Evolutionary conservation across 2,888 invertebrate species (phyloP).

Genomic region (Melipona beecheii): DNA sequence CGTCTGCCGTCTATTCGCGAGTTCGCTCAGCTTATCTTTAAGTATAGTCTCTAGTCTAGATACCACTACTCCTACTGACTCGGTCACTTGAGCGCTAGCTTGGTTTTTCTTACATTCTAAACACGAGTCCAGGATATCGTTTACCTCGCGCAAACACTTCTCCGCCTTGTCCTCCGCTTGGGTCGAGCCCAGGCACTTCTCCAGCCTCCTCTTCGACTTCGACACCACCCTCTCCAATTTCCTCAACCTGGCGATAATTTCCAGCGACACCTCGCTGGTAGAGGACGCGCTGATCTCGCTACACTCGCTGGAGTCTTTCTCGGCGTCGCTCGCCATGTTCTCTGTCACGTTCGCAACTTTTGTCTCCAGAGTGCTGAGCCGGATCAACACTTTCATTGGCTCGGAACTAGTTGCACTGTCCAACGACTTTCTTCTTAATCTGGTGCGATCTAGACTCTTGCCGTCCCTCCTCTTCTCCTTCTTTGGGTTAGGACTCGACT

Average conservation of each 20-base stretch:
- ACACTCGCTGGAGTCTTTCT: slow-evolving; percentile 81
- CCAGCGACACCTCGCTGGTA: slow-evolving; percentile 74
- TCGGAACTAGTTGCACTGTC: slow-evolving; percentile 92
- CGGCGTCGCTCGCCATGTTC: slow-evolving; percentile 75
- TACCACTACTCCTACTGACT: slow-evolving; percentile 79
- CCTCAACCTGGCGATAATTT: slow-evolving; percentile 75
- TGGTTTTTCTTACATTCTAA: slow-evolving; percentile 78
- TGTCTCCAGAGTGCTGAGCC: slow-evolving; percentile 91
- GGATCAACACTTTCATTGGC: slow-evolving; percentile 92
- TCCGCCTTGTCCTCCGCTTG: slow-evolving; percentile 81
- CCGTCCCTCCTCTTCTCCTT: slow-evolving; percentile 80
- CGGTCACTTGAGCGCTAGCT: slow-evolving; percentile 72
- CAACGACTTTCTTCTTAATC: slow-evolving; percentile 90
- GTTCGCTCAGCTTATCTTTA: slow-evolving; percentile 88
- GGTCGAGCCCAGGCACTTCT: slow-evolving; percentile 79
- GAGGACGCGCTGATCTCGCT: slow-evolving; percentile 76
- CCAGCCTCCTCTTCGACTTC: slow-evolving; percentile 79
- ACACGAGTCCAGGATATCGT: slow-evolving; percentile 80
- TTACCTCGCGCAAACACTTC: slow-evolving; percentile 80
- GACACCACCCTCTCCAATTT: slow-evolving; percentile 78
- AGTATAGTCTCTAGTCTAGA: slow-evolving; percentile 87
- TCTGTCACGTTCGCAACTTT: slow-evolving; percentile 87
- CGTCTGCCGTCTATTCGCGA: slow-evolving; percentile 88
- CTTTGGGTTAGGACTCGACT: slow-evolving; percentile 85
- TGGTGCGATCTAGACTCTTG: slow-evolving; percentile 82